phyloP scores from a whole-genome alignment of 2,797 vertebrate genomes.

The Gadopsis bispinosus region DNA sequence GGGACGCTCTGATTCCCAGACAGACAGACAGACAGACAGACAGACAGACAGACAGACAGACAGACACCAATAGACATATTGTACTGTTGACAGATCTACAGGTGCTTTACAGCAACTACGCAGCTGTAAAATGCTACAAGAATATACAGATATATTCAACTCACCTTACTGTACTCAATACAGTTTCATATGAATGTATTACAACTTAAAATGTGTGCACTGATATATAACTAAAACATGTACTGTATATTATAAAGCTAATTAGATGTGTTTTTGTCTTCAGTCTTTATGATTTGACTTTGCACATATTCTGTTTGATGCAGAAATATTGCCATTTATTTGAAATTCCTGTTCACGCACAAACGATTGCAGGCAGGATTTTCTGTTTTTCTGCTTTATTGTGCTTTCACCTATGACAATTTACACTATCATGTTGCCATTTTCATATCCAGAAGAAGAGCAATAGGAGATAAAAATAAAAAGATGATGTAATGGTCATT shows the following conservation, averaged over 20 bases:
- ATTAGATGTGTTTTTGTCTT: conserved; percentile 24
- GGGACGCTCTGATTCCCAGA: conserved; percentile 66
- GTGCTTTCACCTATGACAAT: conserved; percentile 29
- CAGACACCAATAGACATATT: conserved; percentile 27
- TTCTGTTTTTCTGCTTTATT: conserved; percentile 1
- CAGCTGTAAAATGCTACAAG: conserved; percentile 70
- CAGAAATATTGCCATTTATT: conserved; percentile 38
- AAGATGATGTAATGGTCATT: background rate
- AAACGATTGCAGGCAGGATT: background rate
- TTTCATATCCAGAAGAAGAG: conserved; percentile 25
- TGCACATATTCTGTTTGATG: conserved; percentile 63
- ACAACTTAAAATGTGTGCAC: conserved; percentile 9
- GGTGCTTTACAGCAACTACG: conserved; percentile 52
- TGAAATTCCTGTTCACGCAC: conserved; percentile 21
- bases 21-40: conserved; percentile 42
- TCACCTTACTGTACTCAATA: conserved; percentile 68
- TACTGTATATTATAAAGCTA: conserved; percentile 15
- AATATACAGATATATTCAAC: conserved; percentile 58
- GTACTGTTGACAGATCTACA: conserved; percentile 28
- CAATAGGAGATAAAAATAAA: conserved; percentile 6
- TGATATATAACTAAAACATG: background rate
- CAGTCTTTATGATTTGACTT: conserved; percentile 47
- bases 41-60: conserved; percentile 26
- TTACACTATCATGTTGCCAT: conserved; percentile 42
- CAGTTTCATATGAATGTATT: conserved; percentile 71